Base-by-base conservation (phyloP, 2,113 vertebrate genomes). In the Lycaon pictus region DNA sequence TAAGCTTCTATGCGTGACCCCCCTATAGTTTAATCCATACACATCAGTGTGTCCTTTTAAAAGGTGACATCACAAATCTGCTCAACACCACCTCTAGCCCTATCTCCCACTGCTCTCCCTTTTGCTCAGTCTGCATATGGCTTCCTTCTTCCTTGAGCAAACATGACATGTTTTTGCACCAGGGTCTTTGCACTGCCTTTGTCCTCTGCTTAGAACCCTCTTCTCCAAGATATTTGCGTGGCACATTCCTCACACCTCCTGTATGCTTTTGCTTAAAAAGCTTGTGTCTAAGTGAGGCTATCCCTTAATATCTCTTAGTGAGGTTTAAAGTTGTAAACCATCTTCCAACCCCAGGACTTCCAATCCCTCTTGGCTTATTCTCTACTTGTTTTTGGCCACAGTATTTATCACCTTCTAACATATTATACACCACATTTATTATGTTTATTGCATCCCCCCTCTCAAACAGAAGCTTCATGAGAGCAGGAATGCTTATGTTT, bases 181-280 rank as follows among this genome's bases (percentile, higher is more conserved):
- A 84, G 67, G 74, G 35, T 71, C 84, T 93, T 43, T 87, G 63
- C 22, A 71, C 22, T n/a, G 53, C 43, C 23, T 71, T 8, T 22
- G 91, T 3, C 87, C 87, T 95, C 82, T 69, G 55, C 72, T 35
- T 79, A 29, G 19, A 22, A 53, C 29, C 82, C 60, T 67, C 77
- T 93, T 48, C n/a, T 88, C 23, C 27, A 82, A 76, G 88, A 60
- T 6, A 86, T n/a, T 15, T 79, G 53, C 37, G 23, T 2, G 7
- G 51, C 53, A 48, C 2, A 80, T 9, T 91, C 35, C n/a, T 51
- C 81, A 62, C 3, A 37, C 58, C 55, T 86, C 23, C 37, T 91
- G 29, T 58, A 27, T 74, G 43, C 12, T 20, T 97, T 32, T 79
- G 35, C 60, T 85, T 90, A 81, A 87, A 81, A 87, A 97, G 72